phyloP scores from a whole-genome alignment of 2,888 invertebrate species.

The Dione juno region DNA sequence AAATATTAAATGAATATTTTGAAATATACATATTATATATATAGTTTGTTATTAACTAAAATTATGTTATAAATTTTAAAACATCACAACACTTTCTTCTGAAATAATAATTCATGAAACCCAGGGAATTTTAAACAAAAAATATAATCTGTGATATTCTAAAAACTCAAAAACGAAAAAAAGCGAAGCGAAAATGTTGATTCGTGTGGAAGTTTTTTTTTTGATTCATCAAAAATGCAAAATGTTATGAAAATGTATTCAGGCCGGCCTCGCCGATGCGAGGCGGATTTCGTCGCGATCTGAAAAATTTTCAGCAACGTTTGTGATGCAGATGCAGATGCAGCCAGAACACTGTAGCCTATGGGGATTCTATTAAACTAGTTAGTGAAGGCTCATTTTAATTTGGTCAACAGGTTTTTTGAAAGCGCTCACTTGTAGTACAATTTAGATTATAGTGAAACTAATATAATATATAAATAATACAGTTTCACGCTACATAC shows the following conservation, averaged over 20 bases:
- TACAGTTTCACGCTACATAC: too few species aligned
- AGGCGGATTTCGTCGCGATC: conserved; percentile 45
- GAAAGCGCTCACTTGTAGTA: neutral
- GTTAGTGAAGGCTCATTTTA: conserved; percentile 20
- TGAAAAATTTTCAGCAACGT: conserved; percentile 35
- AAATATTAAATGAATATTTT: too few species aligned
- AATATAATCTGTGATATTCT: too few species aligned
- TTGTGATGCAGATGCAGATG: conserved; percentile 43
- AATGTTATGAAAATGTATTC: conserved; percentile 78
- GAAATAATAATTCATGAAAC: too few species aligned
- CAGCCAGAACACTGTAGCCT: conserved; percentile 28
- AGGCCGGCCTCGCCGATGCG: conserved; percentile 48
- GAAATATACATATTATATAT: too few species aligned
- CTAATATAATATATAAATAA: too few species aligned
- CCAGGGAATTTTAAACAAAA: too few species aligned
- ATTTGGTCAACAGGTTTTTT: conserved; percentile 19
- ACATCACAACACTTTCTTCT: too few species aligned
- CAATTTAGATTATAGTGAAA: too few species aligned
- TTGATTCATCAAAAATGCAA: conserved; percentile 73
- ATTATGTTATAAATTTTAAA: too few species aligned
- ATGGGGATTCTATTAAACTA: conserved; percentile 29
- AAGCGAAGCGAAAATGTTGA: conserved; percentile 29
- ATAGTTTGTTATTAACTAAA: too few species aligned
- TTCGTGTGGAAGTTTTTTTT: conserved; percentile 34
- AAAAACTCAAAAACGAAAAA: conserved; percentile 6